phyloP scores from a whole-genome alignment of 2,113 vertebrate genomes.

The Hypomesus transpacificus region DNA sequence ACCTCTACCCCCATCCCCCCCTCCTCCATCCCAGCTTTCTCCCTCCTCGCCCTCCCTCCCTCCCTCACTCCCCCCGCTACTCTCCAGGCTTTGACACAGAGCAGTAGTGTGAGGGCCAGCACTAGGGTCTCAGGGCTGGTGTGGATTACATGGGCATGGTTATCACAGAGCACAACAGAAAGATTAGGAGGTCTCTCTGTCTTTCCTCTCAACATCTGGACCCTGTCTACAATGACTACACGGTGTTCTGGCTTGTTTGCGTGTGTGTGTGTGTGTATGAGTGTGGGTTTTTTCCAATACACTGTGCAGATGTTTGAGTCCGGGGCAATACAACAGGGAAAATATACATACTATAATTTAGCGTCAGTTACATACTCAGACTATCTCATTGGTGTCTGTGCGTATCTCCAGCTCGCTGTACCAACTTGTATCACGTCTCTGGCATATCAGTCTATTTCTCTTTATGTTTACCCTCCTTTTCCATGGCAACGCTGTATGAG shows the following conservation, averaged over 20 bases:
- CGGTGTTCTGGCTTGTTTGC: background rate
- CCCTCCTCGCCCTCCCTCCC: background rate
- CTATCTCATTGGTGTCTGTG: conserved; percentile 36
- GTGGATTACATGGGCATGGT: conserved; percentile 45
- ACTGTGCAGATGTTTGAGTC: too few species aligned
- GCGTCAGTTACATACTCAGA: conserved; percentile 45
- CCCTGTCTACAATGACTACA: conserved; percentile 6
- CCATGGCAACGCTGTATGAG: conserved; percentile 81
- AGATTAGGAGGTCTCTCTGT: conserved; percentile 59
- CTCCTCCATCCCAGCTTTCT: background rate
- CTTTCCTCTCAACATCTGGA: conserved; percentile 54
- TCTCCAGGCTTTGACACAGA: background rate
- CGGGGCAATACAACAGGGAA: too few species aligned
- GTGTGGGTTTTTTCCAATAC: background rate
- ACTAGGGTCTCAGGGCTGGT: conserved; percentile 15
- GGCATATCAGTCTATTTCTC: conserved; percentile 80
- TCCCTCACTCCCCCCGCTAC: background rate
- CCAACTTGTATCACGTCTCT: conserved; percentile 38
- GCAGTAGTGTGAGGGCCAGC: background rate
- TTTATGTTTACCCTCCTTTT: conserved; percentile 81
- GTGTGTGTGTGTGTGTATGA: background rate
- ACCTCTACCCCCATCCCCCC: background rate
- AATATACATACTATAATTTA: conserved; percentile 21
- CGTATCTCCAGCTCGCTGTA: conserved; percentile 49
- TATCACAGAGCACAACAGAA: conserved; percentile 45